These are phyloP conservation scores for Mnemiopsis leidyi DNA, from an alignment of 37 sponge, comb jelly and placozoan genomes.

Conservation along the genomic window DNA sequence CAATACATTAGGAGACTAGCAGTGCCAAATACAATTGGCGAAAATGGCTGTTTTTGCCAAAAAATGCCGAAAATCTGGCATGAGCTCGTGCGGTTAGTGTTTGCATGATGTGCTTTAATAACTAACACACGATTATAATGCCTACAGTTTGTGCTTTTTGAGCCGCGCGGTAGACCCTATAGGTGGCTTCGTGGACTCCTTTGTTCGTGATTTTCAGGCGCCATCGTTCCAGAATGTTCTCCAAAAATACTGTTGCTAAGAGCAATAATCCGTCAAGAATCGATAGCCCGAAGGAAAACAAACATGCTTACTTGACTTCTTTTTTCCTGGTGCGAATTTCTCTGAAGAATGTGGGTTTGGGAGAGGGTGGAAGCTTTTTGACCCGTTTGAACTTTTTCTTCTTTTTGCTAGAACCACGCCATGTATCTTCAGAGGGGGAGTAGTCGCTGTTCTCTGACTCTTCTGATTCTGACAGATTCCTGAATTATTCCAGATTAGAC, in stretches of 20 bases:
- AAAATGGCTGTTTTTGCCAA: not conserved
- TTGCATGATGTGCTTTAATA: conserved; percentile 14
- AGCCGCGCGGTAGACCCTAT: conserved; percentile 12
- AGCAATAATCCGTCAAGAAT: not conserved
- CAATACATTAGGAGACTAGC: not conserved
- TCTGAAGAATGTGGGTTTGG: conserved; percentile 15
- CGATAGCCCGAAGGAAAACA: not conserved
- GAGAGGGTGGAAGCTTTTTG: not conserved
- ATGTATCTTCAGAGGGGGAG: conserved; percentile 12
- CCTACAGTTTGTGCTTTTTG: not conserved
- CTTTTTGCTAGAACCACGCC: not conserved
- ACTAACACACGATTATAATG: not conserved
- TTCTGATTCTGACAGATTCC: conserved; percentile 54
- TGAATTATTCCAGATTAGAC: not conserved
- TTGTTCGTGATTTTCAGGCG: not conserved
- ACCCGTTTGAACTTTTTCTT: conserved; percentile 21
- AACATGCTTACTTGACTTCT: not conserved
- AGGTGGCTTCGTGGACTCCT: not conserved
- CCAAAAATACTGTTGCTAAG: not conserved
- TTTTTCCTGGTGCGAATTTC: not conserved
- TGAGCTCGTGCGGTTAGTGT: conserved; percentile 35
- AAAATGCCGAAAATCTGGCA: not conserved
- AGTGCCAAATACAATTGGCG: not conserved
- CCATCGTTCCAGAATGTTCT: not conserved
- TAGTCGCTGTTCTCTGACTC: conserved; percentile 18